Percentiles rank a stretch among this genome's conserved stretches.
Evolutionary conservation across 1,140 invertebrate species (phyloP).

Genomic region (Zaprionus kolodkinae): DNA sequence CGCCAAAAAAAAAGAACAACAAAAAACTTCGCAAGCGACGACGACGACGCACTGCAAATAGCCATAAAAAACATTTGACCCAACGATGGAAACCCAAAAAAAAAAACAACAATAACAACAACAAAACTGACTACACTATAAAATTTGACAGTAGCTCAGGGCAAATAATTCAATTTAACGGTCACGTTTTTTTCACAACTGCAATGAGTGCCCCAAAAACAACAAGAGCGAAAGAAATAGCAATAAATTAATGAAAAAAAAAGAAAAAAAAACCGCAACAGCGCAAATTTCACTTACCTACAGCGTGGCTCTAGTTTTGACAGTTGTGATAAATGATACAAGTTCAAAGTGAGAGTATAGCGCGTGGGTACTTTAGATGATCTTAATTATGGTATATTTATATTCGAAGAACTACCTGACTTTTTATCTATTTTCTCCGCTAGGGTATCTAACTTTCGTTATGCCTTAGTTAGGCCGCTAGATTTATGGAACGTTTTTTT

Average conservation of each 20-base stretch:
- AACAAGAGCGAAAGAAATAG: constrained; percentile 30
- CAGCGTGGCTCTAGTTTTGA: neutral
- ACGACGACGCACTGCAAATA: constrained; percentile 45
- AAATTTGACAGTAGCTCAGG: constrained; percentile 37
- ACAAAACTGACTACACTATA: constrained; percentile 34
- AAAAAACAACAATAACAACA: constrained; percentile 24
- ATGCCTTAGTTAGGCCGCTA: neutral
- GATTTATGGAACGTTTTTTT: neutral
- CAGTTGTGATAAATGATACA: neutral
- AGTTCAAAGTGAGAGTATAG: neutral
- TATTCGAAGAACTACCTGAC: no score
- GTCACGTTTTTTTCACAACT: constrained; percentile 67
- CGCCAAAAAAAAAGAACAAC: constrained; percentile 5
- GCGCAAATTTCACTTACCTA: constrained; percentile 20
- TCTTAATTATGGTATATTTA: no score
- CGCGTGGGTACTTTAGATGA: no score
- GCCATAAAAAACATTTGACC: constrained; percentile 63
- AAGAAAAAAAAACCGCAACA: constrained; percentile 28
- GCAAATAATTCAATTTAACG: constrained; percentile 71
- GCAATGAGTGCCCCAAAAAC: neutral
- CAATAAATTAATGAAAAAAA: constrained; percentile 46
- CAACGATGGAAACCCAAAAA: constrained; percentile 38
- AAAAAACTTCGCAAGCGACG: constrained; percentile 25
- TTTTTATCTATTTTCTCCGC: neutral
- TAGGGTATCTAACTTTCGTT: neutral